Evolutionary conservation across 2,888 invertebrate genomes (phyloP), one percentile per base, ranked within the genome.

Genomic region (Cataglyphis cursor): DNA sequence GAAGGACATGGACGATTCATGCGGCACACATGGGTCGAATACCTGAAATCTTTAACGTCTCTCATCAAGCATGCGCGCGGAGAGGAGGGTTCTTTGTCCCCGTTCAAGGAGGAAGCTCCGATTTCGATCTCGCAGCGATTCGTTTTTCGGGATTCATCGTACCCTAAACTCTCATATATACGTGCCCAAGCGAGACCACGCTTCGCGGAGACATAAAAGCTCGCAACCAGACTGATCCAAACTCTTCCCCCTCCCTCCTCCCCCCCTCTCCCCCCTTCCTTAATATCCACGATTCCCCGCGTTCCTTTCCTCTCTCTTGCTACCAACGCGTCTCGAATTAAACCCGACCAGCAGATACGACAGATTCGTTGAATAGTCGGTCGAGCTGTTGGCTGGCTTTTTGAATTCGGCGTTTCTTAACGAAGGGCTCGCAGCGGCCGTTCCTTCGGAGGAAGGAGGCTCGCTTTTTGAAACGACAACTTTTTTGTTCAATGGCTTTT

Each of bases 51-150:
- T 81, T 85, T 80, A 89, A 89, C 88, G 87, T 86, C 88, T 87
- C 86, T 85, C 86, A 87, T 89, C 85, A 86, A 90, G 83, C 87
- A 65, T 72, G 5, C 6, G 35, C 0, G 35, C 6, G 74, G 78
- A 48, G 78, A 64, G 73, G 78, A 64, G 73, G 54, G 24, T 78
- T 87, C 90, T 91, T 92, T 92, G 92, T 92, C 90, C 90, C 86
- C 88, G 72, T 38, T 70, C 83, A 82, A 86, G 83, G 86, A 88
- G 87, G 85, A 88, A 91, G 91, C 91, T 92, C 92, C 90, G 90
- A 92, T 92, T 92, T 92, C 92, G 90, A 92, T 92, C 92, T 91
- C 78, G 86, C 85, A 72, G 86, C 82, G 85, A 87, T 88, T 83
- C 86, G 82, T 87, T 82, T 81, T 86, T 70, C 82, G 83, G 82